Percentiles rank a stretch among this genome's conserved stretches.
These are phyloP conservation scores for Drosophila hamatofila DNA, from an alignment of 2,888 invertebrate genomes.

Conservation along the genomic window DNA sequence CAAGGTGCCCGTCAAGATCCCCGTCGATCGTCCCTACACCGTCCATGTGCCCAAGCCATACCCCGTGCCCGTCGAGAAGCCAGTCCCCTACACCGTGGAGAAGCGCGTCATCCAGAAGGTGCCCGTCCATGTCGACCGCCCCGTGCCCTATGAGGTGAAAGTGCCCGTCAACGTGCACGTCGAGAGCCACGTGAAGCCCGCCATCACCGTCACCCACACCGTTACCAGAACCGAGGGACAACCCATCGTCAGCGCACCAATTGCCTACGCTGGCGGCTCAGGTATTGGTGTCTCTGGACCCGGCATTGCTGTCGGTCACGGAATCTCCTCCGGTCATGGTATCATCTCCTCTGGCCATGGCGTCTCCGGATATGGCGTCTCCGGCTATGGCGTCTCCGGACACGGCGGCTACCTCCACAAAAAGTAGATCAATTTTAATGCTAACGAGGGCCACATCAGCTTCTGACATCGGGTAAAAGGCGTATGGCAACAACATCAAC, in stretches of 20 bases:
- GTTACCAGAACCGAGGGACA: constrained; percentile 57
- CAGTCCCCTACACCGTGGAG: constrained; percentile 88
- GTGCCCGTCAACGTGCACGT: constrained; percentile 86
- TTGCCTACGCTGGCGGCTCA: constrained; percentile 49
- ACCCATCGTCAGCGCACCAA: constrained; percentile 65
- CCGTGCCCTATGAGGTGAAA: constrained; percentile 89
- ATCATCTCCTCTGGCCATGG: constrained; percentile 49
- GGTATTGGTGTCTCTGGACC: constrained; percentile 45
- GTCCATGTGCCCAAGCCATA: constrained; percentile 87
- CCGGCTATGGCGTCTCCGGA: constrained; percentile 28
- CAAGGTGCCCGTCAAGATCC: constrained; percentile 88
- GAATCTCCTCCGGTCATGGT: constrained; percentile 23
- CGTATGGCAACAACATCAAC: constrained; percentile 54
- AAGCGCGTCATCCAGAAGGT: constrained; percentile 87
- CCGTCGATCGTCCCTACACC: constrained; percentile 89
- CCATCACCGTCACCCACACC: constrained; percentile 62
- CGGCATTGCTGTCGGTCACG: constrained; percentile 51
- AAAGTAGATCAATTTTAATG: constrained; percentile 79
- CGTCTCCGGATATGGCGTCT: constrained; percentile 11
- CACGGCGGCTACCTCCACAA: constrained; percentile 79
- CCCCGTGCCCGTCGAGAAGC: constrained; percentile 87
- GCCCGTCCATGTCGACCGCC: constrained; percentile 89
- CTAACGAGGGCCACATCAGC: constrained; percentile 66
- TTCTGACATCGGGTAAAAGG: constrained; percentile 68
- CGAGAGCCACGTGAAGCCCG: constrained; percentile 81